phyloP scores from a whole-genome alignment of 1,140 invertebrate genomes.

The Brachionus sp. region DNA sequence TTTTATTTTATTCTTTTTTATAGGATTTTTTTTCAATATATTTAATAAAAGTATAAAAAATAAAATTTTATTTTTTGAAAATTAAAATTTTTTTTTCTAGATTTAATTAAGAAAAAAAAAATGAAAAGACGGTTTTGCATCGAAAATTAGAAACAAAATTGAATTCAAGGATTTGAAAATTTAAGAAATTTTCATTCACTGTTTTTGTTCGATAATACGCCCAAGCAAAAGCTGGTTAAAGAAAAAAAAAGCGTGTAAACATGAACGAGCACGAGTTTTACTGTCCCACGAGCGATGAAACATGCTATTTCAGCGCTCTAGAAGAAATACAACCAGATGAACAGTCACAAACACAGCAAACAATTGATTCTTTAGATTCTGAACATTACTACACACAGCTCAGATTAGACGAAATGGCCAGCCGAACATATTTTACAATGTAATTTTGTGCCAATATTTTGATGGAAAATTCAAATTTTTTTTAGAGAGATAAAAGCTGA shows the following conservation, averaged over 20 bases:
- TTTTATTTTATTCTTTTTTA: too few relatives aligned
- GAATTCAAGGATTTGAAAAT: background rate
- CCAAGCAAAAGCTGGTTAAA: background rate
- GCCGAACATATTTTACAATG: background rate
- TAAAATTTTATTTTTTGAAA: background rate
- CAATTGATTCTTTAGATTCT: background rate
- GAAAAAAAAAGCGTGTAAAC: background rate
- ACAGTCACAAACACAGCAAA: background rate
- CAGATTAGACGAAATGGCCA: background rate
- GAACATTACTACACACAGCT: slow-evolving; percentile 16
- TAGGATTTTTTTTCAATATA: too few relatives aligned
- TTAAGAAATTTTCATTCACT: background rate
- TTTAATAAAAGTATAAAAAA: too few relatives aligned
- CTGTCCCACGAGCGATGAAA: background rate
- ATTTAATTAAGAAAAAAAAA: background rate
- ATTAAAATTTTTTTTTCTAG: background rate
- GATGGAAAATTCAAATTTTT: background rate
- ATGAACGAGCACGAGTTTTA: background rate
- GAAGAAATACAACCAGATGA: slow-evolving; percentile 13
- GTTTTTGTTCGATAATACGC: background rate
- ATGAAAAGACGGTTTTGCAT: background rate
- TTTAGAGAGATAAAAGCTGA: background rate
- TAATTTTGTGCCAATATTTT: background rate
- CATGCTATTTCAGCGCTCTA: slow-evolving; percentile 36
- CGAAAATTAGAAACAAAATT: background rate